Evolutionary conservation across 2,888 invertebrate species (phyloP).

Genomic region (Ligdia adustata): DNA sequence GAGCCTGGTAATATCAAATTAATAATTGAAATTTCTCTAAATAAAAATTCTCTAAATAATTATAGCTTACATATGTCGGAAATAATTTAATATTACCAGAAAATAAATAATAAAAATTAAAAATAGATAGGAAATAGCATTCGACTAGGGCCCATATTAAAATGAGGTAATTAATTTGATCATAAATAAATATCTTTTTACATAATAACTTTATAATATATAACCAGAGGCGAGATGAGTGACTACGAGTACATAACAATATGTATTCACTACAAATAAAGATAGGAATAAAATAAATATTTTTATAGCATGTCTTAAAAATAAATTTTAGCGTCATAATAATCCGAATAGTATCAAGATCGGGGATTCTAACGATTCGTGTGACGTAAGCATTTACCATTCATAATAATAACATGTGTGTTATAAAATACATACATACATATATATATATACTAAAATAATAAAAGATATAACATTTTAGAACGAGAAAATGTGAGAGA

Average conservation of each 20-base stretch:
- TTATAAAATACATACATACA: not conserved
- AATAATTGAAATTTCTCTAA: constrained; percentile 2
- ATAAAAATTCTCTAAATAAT: not conserved
- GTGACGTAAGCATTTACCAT: too few species aligned
- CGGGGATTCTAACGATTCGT: too few species aligned
- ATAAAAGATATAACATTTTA: constrained; percentile 30
- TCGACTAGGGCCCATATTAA: not conserved
- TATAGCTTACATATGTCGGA: constrained; percentile 1
- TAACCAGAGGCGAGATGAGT: not conserved
- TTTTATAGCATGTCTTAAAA: not conserved
- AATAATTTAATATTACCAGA: constrained; percentile 19
- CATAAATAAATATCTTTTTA: constrained; percentile 35
- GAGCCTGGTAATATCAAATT: constrained; percentile 6
- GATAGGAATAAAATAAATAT: not conserved
- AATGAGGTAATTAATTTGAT: constrained; percentile 2
- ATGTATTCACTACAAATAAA: too few species aligned
- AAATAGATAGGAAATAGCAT: constrained; percentile 1
- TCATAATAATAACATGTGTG: too few species aligned
- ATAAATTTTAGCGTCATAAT: not conserved
- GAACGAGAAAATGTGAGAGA: constrained; percentile 21
- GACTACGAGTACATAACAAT: too few species aligned
- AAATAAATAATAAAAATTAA: constrained; percentile 24
- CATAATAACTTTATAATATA: constrained; percentile 5
- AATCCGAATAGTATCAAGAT: too few species aligned
- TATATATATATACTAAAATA: constrained; percentile 16